Percentiles rank a stretch among this genome's conserved stretches.
phyloP scores from a whole-genome alignment of 2,113 vertebrate species.

The Poicephalus meyeri region DNA sequence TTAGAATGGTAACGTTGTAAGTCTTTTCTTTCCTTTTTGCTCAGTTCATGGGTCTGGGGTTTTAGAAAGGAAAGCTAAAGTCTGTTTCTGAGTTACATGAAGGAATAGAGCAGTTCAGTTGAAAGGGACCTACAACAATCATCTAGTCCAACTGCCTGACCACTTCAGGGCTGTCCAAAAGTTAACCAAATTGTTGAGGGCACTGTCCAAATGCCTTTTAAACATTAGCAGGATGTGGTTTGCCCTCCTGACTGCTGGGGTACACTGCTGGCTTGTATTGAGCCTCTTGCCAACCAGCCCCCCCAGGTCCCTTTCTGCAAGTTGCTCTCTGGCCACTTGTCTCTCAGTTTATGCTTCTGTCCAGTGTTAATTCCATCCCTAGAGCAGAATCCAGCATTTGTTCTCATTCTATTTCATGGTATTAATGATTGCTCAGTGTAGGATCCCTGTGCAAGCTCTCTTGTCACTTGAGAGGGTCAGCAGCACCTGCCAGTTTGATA shows the following conservation, averaged over 20 bases:
- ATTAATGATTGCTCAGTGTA: background rate
- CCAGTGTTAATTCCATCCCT: accelerated
- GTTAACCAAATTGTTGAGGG: background rate
- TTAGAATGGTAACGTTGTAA: background rate
- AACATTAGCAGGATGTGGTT: background rate
- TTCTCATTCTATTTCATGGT: background rate
- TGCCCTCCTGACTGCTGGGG: background rate
- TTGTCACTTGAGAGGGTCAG: background rate
- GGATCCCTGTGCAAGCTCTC: background rate
- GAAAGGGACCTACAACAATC: background rate
- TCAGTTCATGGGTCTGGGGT: background rate
- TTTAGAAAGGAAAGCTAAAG: background rate
- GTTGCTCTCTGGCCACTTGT: background rate
- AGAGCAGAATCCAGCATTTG: background rate
- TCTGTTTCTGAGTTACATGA: background rate
- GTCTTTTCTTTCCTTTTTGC: background rate
- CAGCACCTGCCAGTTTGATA: background rate
- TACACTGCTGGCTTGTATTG: background rate
- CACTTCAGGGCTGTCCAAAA: background rate
- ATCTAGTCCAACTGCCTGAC: background rate
- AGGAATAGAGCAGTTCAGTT: background rate
- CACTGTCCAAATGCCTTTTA: background rate
- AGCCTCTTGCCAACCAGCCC: background rate
- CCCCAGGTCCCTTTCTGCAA: background rate
- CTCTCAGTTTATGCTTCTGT: background rate